phyloP scores from a whole-genome alignment of 2,113 vertebrate species.

The Myanophis thanlyinensis region DNA sequence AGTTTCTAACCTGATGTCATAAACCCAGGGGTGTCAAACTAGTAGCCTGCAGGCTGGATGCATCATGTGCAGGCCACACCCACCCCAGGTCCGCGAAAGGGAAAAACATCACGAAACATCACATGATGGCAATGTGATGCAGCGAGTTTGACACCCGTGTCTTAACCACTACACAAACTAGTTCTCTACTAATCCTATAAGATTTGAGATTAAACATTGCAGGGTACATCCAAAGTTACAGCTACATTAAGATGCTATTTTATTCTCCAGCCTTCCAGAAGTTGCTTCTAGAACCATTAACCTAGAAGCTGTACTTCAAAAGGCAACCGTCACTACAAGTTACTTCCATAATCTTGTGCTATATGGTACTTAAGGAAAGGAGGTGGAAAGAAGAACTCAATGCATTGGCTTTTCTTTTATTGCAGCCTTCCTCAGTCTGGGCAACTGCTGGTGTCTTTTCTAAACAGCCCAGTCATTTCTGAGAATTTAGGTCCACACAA shows the following conservation, averaged over 20 bases:
- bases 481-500: background rate
- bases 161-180: background rate
- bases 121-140: no score
- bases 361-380: background rate
- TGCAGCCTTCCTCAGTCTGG: background rate
- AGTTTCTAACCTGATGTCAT: background rate
- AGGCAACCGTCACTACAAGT: background rate
- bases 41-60: no score
- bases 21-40: no score
- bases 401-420: background rate
- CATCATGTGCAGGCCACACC: no score
- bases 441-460: background rate
- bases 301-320: background rate
- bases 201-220: background rate
- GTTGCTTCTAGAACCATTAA: no score
- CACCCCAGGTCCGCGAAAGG: no score
- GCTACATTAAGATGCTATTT: background rate
- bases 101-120: no score
- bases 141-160: no score
- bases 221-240: background rate
- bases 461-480: background rate
- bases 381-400: background rate
- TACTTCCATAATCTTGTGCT: background rate
- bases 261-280: background rate
- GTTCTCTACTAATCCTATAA: background rate